Percentiles rank a stretch among this genome's conserved stretches.
Conservation (phyloP, 2,888 invertebrate species). For the Neoaliturus tenellus region DNA sequence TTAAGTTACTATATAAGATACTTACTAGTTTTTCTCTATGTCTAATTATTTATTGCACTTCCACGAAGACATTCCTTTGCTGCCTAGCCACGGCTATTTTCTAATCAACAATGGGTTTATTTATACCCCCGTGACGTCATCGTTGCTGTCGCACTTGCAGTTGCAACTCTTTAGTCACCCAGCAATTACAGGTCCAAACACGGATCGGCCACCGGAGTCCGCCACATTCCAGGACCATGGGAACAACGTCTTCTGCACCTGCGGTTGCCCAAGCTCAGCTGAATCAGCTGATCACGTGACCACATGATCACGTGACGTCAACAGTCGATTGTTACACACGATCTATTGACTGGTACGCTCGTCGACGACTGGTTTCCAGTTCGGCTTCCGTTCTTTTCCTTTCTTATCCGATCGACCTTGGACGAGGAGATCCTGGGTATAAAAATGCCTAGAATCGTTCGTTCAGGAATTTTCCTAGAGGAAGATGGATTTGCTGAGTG, state of each 20-base stretch:
- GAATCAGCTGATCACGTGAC: conserved; percentile 1
- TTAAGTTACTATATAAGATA: too few relatives aligned
- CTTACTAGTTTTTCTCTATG: too few relatives aligned
- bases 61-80: background rate
- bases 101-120: conserved; percentile 32
- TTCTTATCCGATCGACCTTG: conserved; percentile 10
- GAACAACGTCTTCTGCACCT: background rate
- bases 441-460: background rate
- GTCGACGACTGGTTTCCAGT: conserved; percentile 20
- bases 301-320: conserved; percentile 14
- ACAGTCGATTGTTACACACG: background rate
- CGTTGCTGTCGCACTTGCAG: background rate
- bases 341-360: background rate
- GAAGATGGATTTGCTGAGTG: too few relatives aligned
- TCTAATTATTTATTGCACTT: too few relatives aligned
- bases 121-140: background rate
- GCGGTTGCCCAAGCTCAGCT: conserved; percentile 14
- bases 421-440: background rate
- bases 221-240: conserved; percentile 19
- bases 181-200: background rate
- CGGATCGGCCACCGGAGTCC: background rate
- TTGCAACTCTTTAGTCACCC: background rate
- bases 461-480: conserved; percentile 15
- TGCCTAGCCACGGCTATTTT: background rate
- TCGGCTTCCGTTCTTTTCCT: conserved; percentile 27